Conservation (phyloP, 2,888 invertebrate species). For the Torymus texanus region DNA sequence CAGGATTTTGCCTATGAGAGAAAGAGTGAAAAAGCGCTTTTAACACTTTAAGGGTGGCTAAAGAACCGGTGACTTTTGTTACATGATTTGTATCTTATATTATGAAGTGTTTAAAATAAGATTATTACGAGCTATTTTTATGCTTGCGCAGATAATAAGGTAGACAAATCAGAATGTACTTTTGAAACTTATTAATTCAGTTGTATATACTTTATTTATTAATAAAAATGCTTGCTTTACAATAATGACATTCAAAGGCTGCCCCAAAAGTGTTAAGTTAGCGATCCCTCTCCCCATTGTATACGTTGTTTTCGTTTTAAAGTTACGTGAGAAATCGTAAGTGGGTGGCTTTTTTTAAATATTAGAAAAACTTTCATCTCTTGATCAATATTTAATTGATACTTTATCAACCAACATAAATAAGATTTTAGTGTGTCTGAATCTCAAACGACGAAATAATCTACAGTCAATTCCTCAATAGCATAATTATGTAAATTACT, state of each 20-base stretch:
- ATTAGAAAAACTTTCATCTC: neutral
- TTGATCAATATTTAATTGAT: neutral
- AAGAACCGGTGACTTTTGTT: too few relatives aligned
- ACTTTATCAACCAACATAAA: neutral
- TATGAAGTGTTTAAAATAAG: too few relatives aligned
- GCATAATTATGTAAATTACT: neutral
- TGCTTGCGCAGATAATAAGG: too few relatives aligned
- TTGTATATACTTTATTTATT: too few relatives aligned
- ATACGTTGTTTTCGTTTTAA: constrained; percentile 45
- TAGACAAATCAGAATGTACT: too few relatives aligned
- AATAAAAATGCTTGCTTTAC: too few relatives aligned
- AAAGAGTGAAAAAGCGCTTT: constrained; percentile 30
- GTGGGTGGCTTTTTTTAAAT: constrained; percentile 45
- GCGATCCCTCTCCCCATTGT: constrained; percentile 29
- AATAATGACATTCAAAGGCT: neutral
- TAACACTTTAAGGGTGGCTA: constrained; percentile 1
- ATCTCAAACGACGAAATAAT: neutral
- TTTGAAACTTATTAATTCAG: too few relatives aligned
- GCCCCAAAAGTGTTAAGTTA: neutral
- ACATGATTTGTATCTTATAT: too few relatives aligned
- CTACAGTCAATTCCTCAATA: neutral
- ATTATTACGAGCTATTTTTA: too few relatives aligned
- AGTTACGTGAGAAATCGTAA: constrained; percentile 28
- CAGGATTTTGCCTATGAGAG: constrained; percentile 33
- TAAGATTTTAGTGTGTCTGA: neutral